phyloP scores from a whole-genome alignment of 1,140 invertebrate genomes.

The Teleogryllus occipitalis region DNA sequence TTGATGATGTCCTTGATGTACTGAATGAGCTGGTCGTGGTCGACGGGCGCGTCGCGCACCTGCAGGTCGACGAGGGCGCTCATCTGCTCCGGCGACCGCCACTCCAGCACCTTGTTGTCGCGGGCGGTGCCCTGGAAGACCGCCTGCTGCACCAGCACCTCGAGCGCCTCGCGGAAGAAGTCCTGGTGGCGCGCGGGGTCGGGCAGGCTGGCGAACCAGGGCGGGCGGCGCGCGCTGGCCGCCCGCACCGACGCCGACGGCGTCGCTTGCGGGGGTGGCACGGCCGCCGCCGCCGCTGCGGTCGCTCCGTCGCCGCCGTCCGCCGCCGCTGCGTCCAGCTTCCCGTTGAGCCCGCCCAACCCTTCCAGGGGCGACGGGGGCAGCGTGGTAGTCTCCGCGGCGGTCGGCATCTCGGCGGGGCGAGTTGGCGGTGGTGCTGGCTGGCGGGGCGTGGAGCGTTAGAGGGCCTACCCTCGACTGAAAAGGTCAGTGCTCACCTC shows the following conservation, averaged over 20 bases:
- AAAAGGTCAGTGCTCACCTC: not conserved
- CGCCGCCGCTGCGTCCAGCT: not conserved
- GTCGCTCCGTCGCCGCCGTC: no score
- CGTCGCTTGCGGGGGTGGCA: not conserved
- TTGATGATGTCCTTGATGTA: constrained; percentile 57
- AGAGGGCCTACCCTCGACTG: not conserved
- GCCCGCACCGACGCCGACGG: not conserved
- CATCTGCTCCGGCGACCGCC: constrained; percentile 59
- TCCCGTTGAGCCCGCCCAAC: not conserved
- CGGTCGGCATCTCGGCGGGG: not conserved
- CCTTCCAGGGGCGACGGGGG: not conserved
- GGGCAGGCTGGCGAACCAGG: constrained; percentile 34
- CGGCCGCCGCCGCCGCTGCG: not conserved
- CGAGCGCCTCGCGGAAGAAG: constrained; percentile 58
- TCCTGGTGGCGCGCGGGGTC: constrained; percentile 53
- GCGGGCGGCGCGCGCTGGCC: not conserved
- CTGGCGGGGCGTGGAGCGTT: not conserved
- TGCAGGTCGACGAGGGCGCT: constrained; percentile 55
- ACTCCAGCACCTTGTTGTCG: constrained; percentile 62
- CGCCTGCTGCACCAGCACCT: constrained; percentile 61
- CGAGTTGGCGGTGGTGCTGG: not conserved
- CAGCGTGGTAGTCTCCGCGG: not conserved
- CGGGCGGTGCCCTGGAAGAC: constrained; percentile 64
- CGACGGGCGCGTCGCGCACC: constrained; percentile 46
- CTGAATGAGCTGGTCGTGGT: constrained; percentile 56